These are phyloP conservation scores for Cheilosia grossa DNA, from an alignment of 2,888 invertebrate genomes.

Conservation along the genomic window DNA sequence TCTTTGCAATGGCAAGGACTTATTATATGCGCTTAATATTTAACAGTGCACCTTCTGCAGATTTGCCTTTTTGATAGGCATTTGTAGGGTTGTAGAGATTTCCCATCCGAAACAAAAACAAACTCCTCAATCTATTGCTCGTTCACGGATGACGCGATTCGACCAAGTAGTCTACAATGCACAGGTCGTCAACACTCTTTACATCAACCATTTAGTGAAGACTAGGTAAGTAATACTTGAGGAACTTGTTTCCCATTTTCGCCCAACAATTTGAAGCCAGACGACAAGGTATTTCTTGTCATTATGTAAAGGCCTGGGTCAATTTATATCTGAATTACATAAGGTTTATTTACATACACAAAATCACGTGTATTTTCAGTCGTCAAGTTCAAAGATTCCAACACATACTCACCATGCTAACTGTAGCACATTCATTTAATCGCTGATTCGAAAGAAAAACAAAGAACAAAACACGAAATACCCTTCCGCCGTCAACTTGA, in stretches of 20 bases:
- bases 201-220: too few species aligned
- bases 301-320: not conserved
- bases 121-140: too few species aligned
- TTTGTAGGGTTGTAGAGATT: too few species aligned
- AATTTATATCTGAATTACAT: constrained; percentile 44
- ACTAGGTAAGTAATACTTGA: too few species aligned
- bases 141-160: too few species aligned
- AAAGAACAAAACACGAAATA: not conserved
- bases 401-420: not conserved
- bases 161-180: too few species aligned
- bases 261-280: not conserved
- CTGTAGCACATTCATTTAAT: not conserved
- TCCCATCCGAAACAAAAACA: too few species aligned
- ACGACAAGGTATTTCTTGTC: not conserved
- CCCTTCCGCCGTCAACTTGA: constrained; percentile 9
- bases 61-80: too few species aligned
- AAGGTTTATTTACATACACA: constrained; percentile 15
- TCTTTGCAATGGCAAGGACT: too few species aligned
- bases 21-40: too few species aligned
- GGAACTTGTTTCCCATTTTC: not conserved
- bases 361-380: not conserved
- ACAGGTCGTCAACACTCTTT: too few species aligned
- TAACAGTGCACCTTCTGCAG: too few species aligned
- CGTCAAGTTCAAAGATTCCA: not conserved
- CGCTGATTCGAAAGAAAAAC: not conserved